A percentile compares a stretch with the other conserved stretches of the same genome.
These are phyloP conservation scores for Trachurus trachurus DNA, from an alignment of 2,797 vertebrate species.

Conservation along the genomic window DNA sequence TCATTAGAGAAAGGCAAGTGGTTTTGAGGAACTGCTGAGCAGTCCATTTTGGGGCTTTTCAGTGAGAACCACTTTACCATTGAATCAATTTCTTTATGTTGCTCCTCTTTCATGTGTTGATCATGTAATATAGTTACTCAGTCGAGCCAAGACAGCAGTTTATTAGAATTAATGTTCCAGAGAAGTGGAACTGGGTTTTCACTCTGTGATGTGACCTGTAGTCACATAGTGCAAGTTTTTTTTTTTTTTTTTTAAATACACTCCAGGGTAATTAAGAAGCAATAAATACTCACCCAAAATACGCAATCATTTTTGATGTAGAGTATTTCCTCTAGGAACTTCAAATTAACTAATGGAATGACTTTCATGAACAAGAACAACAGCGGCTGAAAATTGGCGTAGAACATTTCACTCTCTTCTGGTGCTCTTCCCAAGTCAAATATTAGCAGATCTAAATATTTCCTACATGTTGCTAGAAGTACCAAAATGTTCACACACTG, in stretches of 20 bases:
- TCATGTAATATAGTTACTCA: conserved; percentile 36
- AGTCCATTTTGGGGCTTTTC: conserved; percentile 63
- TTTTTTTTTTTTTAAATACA: neutral
- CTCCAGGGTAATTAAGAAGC: conserved; percentile 44
- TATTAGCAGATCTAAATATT: conserved; percentile 26
- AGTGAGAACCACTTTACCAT: conserved; percentile 40
- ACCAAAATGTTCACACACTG: conserved; percentile 44
- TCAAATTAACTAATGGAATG: conserved; percentile 28
- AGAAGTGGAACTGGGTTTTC: conserved; percentile 30
- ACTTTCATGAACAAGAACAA: conserved; percentile 16
- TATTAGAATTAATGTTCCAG: conserved; percentile 60
- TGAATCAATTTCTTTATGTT: conserved; percentile 55
- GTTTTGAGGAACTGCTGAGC: conserved; percentile 69
- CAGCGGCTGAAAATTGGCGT: neutral
- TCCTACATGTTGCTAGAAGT: conserved; percentile 29
- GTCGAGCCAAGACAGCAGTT: conserved; percentile 26
- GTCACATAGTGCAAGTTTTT: neutral
- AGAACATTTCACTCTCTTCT: conserved; percentile 18
- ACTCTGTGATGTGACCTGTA: neutral
- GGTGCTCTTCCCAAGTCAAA: conserved; percentile 10
- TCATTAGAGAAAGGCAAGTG: conserved; percentile 73
- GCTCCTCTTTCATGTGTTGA: conserved; percentile 53
- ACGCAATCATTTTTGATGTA: conserved; percentile 15
- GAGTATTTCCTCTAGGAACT: conserved; percentile 35
- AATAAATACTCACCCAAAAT: conserved; percentile 43